These are phyloP conservation scores for Lasius platythorax DNA, from an alignment of 2,888 invertebrate species.

Conservation along the genomic window DNA sequence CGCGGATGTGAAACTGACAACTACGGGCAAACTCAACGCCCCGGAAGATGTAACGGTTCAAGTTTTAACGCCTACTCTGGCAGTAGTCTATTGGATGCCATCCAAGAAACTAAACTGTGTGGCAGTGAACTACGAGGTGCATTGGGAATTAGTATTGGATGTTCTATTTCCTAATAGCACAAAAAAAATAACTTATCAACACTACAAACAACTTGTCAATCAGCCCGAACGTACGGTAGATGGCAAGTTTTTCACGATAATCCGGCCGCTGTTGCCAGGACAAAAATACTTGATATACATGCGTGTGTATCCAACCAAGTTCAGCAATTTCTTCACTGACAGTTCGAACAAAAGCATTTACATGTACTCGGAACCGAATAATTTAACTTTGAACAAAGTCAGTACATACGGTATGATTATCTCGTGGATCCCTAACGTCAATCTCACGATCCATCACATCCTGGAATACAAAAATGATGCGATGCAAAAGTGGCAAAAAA, in stretches of 20 bases:
- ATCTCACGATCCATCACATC: constrained; percentile 83
- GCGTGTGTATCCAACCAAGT: constrained; percentile 90
- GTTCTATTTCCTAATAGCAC: too few relatives aligned
- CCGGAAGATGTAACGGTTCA: constrained; percentile 91
- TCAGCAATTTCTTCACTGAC: constrained; percentile 88
- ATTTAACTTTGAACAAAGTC: constrained; percentile 88
- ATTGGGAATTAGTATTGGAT: constrained; percentile 87
- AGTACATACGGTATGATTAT: constrained; percentile 89
- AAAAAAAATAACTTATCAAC: constrained; percentile 86
- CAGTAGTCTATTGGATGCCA: constrained; percentile 92
- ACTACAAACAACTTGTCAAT: constrained; percentile 76
- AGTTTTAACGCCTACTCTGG: constrained; percentile 92
- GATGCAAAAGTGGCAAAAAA: constrained; percentile 85
- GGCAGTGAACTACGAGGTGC: constrained; percentile 91
- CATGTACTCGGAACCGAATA: constrained; percentile 92
- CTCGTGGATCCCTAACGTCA: constrained; percentile 89
- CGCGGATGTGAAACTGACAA: too few relatives aligned
- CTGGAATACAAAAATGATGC: constrained; percentile 87
- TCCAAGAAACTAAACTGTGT: constrained; percentile 90
- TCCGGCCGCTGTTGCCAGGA: constrained; percentile 89
- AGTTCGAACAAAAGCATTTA: constrained; percentile 88
- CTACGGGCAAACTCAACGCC: constrained; percentile 90
- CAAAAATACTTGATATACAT: too few relatives aligned
- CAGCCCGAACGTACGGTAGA: constrained; percentile 76
- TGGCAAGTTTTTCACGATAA: constrained; percentile 82